Evolutionary conservation across 1,140 invertebrate species (phyloP).

Genomic region (Ladona fulva): DNA sequence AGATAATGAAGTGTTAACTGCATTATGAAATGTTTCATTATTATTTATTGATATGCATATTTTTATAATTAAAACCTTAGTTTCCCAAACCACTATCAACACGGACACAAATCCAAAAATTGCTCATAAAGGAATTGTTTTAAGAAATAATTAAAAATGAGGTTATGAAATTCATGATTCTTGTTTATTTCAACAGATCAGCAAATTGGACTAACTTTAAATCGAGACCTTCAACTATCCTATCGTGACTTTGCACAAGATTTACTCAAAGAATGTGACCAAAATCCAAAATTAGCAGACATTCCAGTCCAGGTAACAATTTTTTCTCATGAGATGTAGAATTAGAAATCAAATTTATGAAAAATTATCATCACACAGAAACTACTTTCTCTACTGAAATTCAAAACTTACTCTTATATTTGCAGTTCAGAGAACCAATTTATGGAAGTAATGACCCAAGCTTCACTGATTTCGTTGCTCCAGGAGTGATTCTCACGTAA

Average conservation of each 20-base stretch:
- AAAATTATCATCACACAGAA: neutral
- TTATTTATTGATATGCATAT: too few relatives aligned
- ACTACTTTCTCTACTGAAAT: slow-evolving; percentile 12
- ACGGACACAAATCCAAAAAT: too few relatives aligned
- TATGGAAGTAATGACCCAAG: slow-evolving; percentile 80
- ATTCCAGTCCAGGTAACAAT: slow-evolving; percentile 56
- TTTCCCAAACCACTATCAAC: too few relatives aligned
- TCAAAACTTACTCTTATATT: slow-evolving; percentile 19
- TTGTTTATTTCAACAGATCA: slow-evolving; percentile 57
- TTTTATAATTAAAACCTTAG: too few relatives aligned
- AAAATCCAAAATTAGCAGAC: slow-evolving; percentile 69
- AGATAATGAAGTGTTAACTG: too few relatives aligned
- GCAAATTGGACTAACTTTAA: slow-evolving; percentile 76
- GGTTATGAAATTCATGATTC: too few relatives aligned
- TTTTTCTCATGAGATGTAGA: slow-evolving; percentile 12
- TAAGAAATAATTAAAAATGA: too few relatives aligned
- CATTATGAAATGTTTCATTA: too few relatives aligned
- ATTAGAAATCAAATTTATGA: neutral
- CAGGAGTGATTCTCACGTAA: slow-evolving; percentile 88
- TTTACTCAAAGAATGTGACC: slow-evolving; percentile 56
- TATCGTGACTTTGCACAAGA: slow-evolving; percentile 67
- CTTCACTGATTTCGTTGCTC: slow-evolving; percentile 92
- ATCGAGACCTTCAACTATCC: slow-evolving; percentile 66
- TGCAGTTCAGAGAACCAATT: slow-evolving; percentile 60
- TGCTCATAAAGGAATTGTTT: too few relatives aligned